Percentiles rank a stretch among this genome's conserved stretches.
Evolutionary conservation across 1,140 invertebrate species (phyloP).

Genomic region (Caerostris darwini): DNA sequence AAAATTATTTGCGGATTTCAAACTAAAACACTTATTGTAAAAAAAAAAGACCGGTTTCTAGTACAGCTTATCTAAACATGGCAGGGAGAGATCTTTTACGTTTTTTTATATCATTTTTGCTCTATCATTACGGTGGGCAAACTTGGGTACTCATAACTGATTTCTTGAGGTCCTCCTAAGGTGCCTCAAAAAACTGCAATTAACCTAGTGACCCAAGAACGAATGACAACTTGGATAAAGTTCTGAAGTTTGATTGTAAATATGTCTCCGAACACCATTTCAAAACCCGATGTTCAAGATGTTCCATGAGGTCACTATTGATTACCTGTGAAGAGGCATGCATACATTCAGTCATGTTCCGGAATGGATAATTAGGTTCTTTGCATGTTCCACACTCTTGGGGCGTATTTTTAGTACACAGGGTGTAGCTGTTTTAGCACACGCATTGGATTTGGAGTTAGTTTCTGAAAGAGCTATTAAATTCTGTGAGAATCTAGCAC

Average conservation of each 20-base stretch:
- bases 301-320: conserved; percentile 42
- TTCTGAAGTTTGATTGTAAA: background rate
- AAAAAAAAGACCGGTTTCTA: conserved; percentile 16
- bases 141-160: background rate
- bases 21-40: background rate
- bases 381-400: conserved; percentile 15
- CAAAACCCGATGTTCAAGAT: conserved; percentile 18
- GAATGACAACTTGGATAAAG: background rate
- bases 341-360: conserved; percentile 9
- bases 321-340: background rate
- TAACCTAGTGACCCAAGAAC: conserved; percentile 49
- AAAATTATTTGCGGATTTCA: too few species aligned
- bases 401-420: conserved; percentile 50
- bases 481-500: background rate
- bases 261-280: background rate
- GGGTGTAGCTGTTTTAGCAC: conserved; percentile 22
- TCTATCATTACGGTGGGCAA: background rate
- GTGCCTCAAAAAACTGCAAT: conserved; percentile 48
- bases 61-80: background rate
- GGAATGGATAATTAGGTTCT: conserved; percentile 46
- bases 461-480: background rate
- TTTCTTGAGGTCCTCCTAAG: background rate
- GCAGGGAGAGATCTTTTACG: background rate
- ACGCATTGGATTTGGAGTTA: background rate
- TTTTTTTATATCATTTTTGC: background rate